These are phyloP conservation scores for Eospalax fontanierii DNA, from an alignment of 2,797 vertebrate species.

Conservation along the genomic window DNA sequence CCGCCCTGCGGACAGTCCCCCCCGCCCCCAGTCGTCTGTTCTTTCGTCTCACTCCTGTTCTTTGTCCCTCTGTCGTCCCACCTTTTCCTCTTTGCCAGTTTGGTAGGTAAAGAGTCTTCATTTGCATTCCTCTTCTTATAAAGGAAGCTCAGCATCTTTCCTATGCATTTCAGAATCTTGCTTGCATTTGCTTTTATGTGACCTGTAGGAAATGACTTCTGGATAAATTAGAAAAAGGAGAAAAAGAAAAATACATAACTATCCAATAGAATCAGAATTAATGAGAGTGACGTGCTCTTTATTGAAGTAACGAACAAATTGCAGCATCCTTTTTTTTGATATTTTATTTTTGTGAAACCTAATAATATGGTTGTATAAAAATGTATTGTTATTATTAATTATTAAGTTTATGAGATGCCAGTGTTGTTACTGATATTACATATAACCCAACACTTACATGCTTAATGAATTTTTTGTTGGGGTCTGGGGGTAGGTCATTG, in stretches of 20 bases:
- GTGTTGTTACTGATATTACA: neutral
- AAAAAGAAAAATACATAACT: neutral
- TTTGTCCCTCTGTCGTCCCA: neutral
- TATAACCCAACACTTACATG: neutral
- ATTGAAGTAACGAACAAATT: neutral
- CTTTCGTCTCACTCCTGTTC: no score
- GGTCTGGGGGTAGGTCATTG: neutral
- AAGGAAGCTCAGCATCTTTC: neutral
- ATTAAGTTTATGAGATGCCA: neutral
- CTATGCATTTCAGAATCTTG: neutral
- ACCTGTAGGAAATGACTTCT: neutral
- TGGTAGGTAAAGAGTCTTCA: neutral
- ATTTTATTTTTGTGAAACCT: neutral
- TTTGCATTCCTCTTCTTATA: slow-evolving; percentile 34
- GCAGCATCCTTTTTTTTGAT: neutral
- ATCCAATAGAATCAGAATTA: neutral
- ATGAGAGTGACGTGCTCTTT: neutral
- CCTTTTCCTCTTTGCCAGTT: neutral
- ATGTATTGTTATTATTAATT: neutral
- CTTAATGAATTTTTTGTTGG: neutral
- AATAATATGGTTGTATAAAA: neutral
- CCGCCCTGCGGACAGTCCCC: no score
- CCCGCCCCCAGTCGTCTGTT: neutral
- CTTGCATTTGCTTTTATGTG: slow-evolving; percentile 15
- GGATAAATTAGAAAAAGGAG: neutral